Evolutionary conservation across 2,797 vertebrate genomes (phyloP).

Genomic region (Peromyscus attwateri): DNA sequence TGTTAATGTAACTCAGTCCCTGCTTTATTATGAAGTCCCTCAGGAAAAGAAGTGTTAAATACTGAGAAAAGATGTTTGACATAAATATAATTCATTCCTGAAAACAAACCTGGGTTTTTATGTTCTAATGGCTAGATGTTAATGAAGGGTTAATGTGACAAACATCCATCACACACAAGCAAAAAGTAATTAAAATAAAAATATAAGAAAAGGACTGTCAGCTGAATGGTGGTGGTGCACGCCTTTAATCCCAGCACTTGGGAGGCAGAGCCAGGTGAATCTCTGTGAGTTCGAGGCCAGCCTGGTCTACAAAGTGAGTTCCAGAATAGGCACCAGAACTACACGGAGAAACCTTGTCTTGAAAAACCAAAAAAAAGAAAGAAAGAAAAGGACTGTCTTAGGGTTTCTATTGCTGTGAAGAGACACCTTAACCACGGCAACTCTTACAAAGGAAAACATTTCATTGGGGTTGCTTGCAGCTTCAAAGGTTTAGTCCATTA

Average conservation of each 20-base stretch:
- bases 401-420: neutral
- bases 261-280: too few species aligned
- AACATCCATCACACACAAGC: neutral
- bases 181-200: neutral
- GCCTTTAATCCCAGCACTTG: too few species aligned
- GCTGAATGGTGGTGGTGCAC: too few species aligned
- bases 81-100: neutral
- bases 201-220: neutral
- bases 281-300: too few species aligned
- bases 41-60: conserved; percentile 25
- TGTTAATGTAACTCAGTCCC: neutral
- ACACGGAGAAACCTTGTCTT: too few species aligned
- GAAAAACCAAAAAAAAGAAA: too few species aligned
- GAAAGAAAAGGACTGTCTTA: neutral
- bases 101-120: neutral
- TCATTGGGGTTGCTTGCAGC: neutral
- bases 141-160: neutral
- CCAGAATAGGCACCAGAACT: too few species aligned
- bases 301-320: too few species aligned
- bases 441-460: neutral
- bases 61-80: neutral
- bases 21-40: neutral
- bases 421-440: neutral
- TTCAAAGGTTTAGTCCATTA: neutral
- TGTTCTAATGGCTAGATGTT: neutral